A percentile compares a stretch with the other conserved stretches of the same genome.
Conservation (phyloP, 2,113 vertebrate genomes). For the Vicugna pacos region DNA sequence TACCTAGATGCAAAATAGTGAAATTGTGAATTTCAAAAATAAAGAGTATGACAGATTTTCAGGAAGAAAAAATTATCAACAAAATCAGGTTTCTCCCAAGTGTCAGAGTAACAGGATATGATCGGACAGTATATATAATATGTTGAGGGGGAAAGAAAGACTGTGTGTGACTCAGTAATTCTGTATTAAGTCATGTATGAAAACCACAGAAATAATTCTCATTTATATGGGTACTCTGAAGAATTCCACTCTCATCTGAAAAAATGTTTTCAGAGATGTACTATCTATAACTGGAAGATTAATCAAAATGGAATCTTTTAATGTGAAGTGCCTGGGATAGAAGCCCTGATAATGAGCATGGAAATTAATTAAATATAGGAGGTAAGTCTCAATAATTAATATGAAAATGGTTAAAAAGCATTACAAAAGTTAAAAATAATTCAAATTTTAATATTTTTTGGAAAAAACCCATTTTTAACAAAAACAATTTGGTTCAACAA, state of each 20-base stretch:
- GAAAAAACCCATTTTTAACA: neutral
- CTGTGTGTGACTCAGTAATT: neutral
- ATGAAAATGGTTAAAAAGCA: constrained; percentile 1
- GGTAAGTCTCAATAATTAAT: neutral
- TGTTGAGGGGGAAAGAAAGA: neutral
- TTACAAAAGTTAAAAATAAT: constrained; percentile 18
- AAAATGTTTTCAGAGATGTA: neutral
- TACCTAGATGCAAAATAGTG: constrained; percentile 15
- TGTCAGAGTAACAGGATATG: neutral
- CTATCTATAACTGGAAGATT: neutral
- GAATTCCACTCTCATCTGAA: constrained; percentile 1
- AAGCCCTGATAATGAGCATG: neutral
- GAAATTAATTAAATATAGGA: constrained; percentile 42
- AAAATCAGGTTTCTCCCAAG: neutral
- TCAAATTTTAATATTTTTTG: constrained; percentile 28
- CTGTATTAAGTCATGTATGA: neutral
- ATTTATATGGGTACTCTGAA: neutral
- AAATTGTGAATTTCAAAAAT: neutral
- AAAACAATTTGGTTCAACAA: constrained; percentile 22
- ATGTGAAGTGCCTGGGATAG: neutral
- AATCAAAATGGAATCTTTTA: neutral
- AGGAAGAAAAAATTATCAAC: neutral
- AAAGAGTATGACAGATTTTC: neutral
- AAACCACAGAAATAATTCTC: constrained; percentile 28
- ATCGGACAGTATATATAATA: neutral